A percentile compares a stretch with the other conserved stretches of the same genome.
Conservation (phyloP, 2,113 vertebrate genomes). For the Ovibos moschatus region DNA sequence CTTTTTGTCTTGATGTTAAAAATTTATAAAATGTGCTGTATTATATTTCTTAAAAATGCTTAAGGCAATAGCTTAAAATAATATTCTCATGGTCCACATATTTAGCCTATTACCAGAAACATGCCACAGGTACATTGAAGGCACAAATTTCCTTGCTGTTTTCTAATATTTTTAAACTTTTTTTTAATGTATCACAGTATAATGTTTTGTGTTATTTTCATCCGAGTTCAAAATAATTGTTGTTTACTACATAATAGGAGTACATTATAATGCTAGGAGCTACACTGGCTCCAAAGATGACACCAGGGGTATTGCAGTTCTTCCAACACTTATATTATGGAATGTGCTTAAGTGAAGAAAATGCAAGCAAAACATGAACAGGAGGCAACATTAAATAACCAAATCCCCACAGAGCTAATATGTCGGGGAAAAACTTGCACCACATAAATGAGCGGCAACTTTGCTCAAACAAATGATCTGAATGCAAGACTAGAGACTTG, state of each 20-base stretch:
- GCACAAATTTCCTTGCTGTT: background rate
- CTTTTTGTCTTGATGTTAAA: slow-evolving; percentile 16
- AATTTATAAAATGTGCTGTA: background rate
- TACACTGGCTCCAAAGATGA: background rate
- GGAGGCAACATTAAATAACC: slow-evolving; percentile 30
- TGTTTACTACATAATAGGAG: background rate
- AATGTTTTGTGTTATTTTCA: slow-evolving; percentile 26
- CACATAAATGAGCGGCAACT: background rate
- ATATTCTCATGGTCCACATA: background rate
- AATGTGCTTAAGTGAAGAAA: slow-evolving; percentile 5
- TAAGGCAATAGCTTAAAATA: background rate
- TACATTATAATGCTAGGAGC: background rate
- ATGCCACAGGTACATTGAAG: background rate
- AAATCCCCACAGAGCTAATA: slow-evolving; percentile 37
- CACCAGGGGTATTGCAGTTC: background rate
- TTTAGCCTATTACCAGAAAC: background rate
- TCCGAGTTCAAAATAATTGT: slow-evolving; percentile 28
- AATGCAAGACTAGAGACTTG: slow-evolving; percentile 1
- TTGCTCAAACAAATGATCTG: slow-evolving; percentile 24
- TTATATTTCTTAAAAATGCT: slow-evolving; percentile 11
- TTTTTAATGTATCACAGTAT: background rate
- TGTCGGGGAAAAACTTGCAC: background rate
- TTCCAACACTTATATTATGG: background rate
- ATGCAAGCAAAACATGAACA: slow-evolving; percentile 26
- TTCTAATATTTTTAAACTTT: background rate